Conservation (phyloP, 2,113 vertebrate genomes). For the Oryzias celebensis region DNA sequence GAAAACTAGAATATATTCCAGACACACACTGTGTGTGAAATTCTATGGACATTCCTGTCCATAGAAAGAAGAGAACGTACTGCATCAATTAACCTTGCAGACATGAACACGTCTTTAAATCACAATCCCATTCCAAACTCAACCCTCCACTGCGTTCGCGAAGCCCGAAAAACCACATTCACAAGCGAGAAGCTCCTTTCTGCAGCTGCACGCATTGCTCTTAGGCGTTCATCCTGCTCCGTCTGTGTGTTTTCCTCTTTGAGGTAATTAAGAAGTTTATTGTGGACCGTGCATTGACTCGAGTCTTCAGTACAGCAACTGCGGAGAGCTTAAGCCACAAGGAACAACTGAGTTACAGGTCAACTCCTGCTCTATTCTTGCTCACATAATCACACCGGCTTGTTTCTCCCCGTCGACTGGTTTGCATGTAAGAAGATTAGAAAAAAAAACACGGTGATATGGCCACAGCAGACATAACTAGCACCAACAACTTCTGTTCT, state of each 20-base stretch:
- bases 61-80: too few species aligned
- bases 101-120: too few species aligned
- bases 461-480: constrained; percentile 31
- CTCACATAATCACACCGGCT: constrained; percentile 17
- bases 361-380: background rate
- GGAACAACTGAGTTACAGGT: constrained; percentile 5
- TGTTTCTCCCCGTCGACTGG: constrained; percentile 26
- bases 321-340: background rate
- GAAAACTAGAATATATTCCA: too few species aligned
- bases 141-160: too few species aligned
- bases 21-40: too few species aligned
- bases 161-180: constrained; percentile 54
- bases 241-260: background rate
- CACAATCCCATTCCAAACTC: too few species aligned
- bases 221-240: constrained; percentile 17
- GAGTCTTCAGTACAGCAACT: background rate
- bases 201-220: constrained; percentile 35
- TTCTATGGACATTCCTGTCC: too few species aligned
- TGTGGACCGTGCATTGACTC: background rate
- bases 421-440: constrained; percentile 55
- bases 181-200: constrained; percentile 60
- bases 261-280: background rate
- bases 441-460: constrained; percentile 51
- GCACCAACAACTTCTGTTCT: constrained; percentile 15
- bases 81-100: too few species aligned